These are phyloP conservation scores for Lophotis ruficrista DNA, from an alignment of 2,113 vertebrate species.

Conservation along the genomic window DNA sequence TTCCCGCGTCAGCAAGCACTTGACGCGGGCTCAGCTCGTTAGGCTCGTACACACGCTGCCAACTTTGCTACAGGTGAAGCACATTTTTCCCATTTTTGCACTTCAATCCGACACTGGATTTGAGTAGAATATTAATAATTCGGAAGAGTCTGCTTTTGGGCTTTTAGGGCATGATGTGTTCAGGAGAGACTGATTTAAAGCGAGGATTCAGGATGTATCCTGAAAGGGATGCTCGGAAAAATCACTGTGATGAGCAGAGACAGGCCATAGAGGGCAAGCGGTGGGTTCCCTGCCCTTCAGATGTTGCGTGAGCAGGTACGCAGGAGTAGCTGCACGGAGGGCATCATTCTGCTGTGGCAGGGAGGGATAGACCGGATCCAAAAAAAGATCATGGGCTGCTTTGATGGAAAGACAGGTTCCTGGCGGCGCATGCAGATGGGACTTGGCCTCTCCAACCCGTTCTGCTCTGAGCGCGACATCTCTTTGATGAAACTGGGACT, in stretches of 20 bases:
- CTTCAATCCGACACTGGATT: neutral
- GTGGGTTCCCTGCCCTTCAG: neutral
- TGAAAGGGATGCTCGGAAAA: neutral
- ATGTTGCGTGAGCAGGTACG: neutral
- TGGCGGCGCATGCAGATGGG: neutral
- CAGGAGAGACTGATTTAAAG: neutral
- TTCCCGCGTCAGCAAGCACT: neutral
- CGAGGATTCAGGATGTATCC: neutral
- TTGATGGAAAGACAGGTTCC: neutral
- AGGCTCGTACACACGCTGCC: accelerated
- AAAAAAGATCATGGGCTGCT: accelerated
- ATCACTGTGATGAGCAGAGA: neutral
- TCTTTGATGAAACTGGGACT: neutral
- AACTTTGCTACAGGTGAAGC: neutral
- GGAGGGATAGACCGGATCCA: neutral
- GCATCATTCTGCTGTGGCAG: accelerated
- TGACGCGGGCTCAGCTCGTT: neutral
- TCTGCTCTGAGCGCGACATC: neutral
- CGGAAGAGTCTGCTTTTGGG: neutral
- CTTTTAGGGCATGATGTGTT: neutral
- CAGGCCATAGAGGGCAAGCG: neutral
- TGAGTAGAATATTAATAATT: neutral
- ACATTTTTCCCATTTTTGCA: neutral
- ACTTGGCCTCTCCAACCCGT: neutral
- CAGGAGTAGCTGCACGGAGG: neutral